Conservation (phyloP, 2,113 vertebrate genomes). For the Peromyscus leucopus region DNA sequence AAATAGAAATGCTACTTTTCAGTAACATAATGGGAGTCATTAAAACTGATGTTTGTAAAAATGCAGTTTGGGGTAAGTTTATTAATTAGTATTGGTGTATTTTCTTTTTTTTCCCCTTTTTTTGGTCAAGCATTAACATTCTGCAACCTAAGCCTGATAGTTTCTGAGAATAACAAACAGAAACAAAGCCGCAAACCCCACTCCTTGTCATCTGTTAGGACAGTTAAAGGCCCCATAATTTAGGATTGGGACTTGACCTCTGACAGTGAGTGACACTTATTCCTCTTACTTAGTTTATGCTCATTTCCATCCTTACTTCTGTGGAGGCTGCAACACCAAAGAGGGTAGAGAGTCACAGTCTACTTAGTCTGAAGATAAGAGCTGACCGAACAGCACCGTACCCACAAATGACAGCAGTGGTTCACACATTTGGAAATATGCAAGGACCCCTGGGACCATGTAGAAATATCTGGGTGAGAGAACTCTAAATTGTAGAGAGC, state of each 20-base stretch:
- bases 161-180: constrained; percentile 41
- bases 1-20: constrained; percentile 51
- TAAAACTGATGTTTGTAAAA: constrained; percentile 31
- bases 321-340: neutral
- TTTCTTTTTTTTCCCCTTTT: neutral
- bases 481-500: neutral
- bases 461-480: constrained; percentile 12
- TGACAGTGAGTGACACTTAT: neutral
- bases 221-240: neutral
- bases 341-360: neutral
- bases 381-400: neutral
- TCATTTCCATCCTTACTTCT: neutral
- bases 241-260: neutral
- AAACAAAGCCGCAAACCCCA: neutral
- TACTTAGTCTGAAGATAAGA: neutral
- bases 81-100: neutral
- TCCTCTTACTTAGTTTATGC: neutral
- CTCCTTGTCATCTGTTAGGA: neutral
- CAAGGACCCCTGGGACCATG: neutral
- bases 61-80: neutral
- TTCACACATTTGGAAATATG: neutral
- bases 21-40: neutral
- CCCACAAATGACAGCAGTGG: neutral
- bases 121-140: constrained; percentile 34
- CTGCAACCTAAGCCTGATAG: neutral